Evolutionary conservation across 1,140 invertebrate genomes (phyloP), one percentile per base, ranked within the genome.

Genomic region (Gonioctena quinquepunctata): DNA sequence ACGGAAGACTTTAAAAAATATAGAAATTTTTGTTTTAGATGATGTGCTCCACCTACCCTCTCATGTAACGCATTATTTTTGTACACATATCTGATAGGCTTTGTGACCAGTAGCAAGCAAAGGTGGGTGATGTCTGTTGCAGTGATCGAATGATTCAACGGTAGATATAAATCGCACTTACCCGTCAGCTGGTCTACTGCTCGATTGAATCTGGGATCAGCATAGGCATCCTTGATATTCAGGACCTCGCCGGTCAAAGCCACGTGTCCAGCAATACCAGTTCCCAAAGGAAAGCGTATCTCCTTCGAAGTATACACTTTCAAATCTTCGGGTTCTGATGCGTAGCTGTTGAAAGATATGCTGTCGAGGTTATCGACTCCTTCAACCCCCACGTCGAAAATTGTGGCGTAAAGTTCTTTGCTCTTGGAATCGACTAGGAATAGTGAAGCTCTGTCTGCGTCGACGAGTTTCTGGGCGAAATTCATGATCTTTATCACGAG

Each of bases 401-500:
- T 92, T 42, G 92, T 87, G 1, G 93, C 92, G 76, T 94, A 94
- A 8, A 95, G 84, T 81, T 95, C 91, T 67, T 88, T 87, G 61
- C 87, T 91, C 70, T 88, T 88, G 21, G 85, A 85, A 81, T 94
- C 92, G 0, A 94, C 85, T 2, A 94, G 85, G 79, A 94, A 94
- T 16, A 94, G 82, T 0, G 92, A 93, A 0, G 92, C 92, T 65
- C 93, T 81, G 80, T 96, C 94, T 0, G 93, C 93, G 76, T 92
- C 89, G 0, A 95, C 93, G 3, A 96, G 83, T 62, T 88, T 86
- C 81, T 94, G 92, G 0, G 92, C 92, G 80, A 92, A 93, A 78
- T 92, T 91, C 88, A 95, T 90, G 54, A 95, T 91, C 81, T 93
- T 93, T 81, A 93, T 90, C 13, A 95, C 93, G 0, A 95, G 85